A percentile compares a stretch with the other conserved stretches of the same genome.
Conservation (phyloP, 2,888 invertebrate species). For the Petrolisthes manimaculis region DNA sequence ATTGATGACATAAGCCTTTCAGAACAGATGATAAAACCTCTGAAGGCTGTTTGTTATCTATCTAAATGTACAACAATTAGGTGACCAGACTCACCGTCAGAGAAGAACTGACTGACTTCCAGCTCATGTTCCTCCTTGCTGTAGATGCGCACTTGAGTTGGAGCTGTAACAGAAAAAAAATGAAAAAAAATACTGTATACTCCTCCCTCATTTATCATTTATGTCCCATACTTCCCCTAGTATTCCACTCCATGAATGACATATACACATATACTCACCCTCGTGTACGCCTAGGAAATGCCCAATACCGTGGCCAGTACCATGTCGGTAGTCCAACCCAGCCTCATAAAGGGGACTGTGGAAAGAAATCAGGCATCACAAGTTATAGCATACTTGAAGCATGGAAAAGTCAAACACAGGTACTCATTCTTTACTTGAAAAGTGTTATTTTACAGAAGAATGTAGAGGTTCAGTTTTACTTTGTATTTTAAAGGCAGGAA, state of each 20-base stretch:
- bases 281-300: conserved; percentile 71
- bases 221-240: too few relatives aligned
- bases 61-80: too few relatives aligned
- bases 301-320: conserved; percentile 70
- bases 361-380: not conserved
- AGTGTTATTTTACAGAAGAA: too few relatives aligned
- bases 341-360: conserved; percentile 66
- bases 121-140: conserved; percentile 55
- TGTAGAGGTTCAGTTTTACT: too few relatives aligned
- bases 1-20: too few relatives aligned
- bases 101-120: conserved; percentile 57
- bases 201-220: too few relatives aligned
- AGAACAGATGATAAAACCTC: too few relatives aligned
- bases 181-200: not conserved
- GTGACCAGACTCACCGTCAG: conserved; percentile 42
- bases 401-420: not conserved
- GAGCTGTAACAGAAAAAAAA: conserved; percentile 30
- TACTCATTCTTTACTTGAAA: too few relatives aligned
- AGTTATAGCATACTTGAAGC: not conserved
- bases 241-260: not conserved
- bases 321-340: conserved; percentile 67
- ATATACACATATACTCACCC: conserved; percentile 66
- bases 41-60: too few relatives aligned
- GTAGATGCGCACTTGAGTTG: conserved; percentile 53
- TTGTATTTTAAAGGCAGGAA: too few relatives aligned